Percentiles rank a stretch among this genome's conserved stretches.
These are phyloP conservation scores for Pelodiscus sinensis DNA, from an alignment of 2,113 vertebrate species.

Conservation along the genomic window DNA sequence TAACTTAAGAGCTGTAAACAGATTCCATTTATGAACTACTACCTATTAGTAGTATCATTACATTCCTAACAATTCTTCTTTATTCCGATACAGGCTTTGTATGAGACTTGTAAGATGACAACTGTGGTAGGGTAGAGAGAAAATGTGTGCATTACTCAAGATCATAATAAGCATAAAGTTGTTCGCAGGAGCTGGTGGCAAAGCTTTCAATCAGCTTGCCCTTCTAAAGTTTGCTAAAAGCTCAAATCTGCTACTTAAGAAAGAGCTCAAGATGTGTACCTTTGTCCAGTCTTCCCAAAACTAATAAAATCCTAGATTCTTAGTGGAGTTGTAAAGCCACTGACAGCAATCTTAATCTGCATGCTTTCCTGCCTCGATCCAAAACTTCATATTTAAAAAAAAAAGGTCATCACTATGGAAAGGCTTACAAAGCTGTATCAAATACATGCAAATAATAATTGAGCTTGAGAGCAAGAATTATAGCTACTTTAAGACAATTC, in stretches of 20 bases:
- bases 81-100: background rate
- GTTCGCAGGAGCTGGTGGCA: background rate
- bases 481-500: background rate
- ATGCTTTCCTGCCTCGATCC: too few species aligned
- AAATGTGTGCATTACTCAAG: background rate
- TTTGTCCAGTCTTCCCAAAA: background rate
- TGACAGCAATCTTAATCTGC: too few species aligned
- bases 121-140: background rate
- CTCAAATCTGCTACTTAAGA: background rate
- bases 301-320: background rate
- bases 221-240: background rate
- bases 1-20: background rate
- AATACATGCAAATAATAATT: slow-evolving; percentile 4
- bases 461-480: background rate
- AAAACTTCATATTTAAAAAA: background rate
- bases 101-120: background rate
- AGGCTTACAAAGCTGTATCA: background rate
- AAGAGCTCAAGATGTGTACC: background rate
- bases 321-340: fast-evolving
- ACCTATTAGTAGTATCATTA: background rate
- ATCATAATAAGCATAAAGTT: background rate
- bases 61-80: background rate
- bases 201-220: background rate
- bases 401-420: background rate
- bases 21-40: background rate